Percentiles rank a stretch among this genome's conserved stretches.
These are phyloP conservation scores for Agriopis leucophaearia DNA, from an alignment of 2,888 invertebrate species.

Conservation along the genomic window DNA sequence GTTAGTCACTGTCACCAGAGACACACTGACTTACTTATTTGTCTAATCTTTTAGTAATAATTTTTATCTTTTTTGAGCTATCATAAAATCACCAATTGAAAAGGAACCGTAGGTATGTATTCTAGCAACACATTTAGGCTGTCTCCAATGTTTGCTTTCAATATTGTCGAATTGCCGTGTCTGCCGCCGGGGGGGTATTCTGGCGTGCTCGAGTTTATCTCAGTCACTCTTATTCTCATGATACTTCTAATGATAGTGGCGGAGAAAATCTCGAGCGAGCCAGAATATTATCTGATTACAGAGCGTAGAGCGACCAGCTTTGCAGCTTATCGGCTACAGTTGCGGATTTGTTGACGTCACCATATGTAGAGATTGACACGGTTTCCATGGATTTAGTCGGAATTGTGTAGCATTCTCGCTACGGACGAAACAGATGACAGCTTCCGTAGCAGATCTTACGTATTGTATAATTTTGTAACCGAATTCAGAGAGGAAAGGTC, in stretches of 20 bases:
- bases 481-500: too few relatives aligned
- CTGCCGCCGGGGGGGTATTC: not conserved
- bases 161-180: conserved; percentile 11
- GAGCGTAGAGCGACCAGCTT: conserved; percentile 3
- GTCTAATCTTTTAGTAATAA: too few relatives aligned
- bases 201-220: too few relatives aligned
- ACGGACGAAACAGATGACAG: too few relatives aligned
- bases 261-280: too few relatives aligned
- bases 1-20: too few relatives aligned
- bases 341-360: conserved; percentile 4
- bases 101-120: not conserved
- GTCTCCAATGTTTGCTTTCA: conserved; percentile 20
- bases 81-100: not conserved
- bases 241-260: too few relatives aligned
- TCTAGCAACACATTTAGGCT: conserved; percentile 14
- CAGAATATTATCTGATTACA: not conserved
- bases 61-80: too few relatives aligned
- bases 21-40: too few relatives aligned
- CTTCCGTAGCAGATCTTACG: too few relatives aligned
- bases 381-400: not conserved
- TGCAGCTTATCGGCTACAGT: conserved; percentile 1
- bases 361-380: not conserved
- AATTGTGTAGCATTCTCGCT: not conserved
- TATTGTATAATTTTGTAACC: too few relatives aligned
- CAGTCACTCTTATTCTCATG: too few relatives aligned